Percentiles rank a stretch among this genome's conserved stretches.
phyloP scores from a whole-genome alignment of 2,888 invertebrate genomes.

The Hydraecia micacea region DNA sequence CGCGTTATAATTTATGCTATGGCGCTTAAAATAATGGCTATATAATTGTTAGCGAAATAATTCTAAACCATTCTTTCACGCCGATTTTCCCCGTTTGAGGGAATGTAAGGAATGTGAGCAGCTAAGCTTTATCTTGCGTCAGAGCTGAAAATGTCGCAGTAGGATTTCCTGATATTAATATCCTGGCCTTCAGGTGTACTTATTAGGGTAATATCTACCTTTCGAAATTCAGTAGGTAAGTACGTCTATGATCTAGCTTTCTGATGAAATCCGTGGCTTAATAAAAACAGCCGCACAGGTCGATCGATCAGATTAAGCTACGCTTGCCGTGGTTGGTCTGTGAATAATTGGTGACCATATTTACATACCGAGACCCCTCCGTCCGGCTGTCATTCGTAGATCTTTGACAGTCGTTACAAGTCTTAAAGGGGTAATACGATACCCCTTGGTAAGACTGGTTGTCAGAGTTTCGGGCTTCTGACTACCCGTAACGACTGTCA shows the following conservation, averaged over 20 bases:
- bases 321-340: too few relatives aligned
- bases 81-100: not conserved
- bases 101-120: slow-evolving; percentile 13
- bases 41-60: slow-evolving; percentile 28
- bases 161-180: not conserved
- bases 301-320: too few relatives aligned
- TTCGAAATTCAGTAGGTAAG: not conserved
- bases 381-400: too few relatives aligned
- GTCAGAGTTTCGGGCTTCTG: too few relatives aligned
- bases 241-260: not conserved
- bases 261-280: too few relatives aligned
- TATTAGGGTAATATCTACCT: not conserved
- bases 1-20: slow-evolving; percentile 39
- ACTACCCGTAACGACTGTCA: too few relatives aligned
- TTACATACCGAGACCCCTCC: too few relatives aligned
- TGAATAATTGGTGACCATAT: too few relatives aligned
- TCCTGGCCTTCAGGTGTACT: not conserved
- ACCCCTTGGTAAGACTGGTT: too few relatives aligned
- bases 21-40: slow-evolving; percentile 33
- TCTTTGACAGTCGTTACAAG: too few relatives aligned
- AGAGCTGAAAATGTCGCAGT: not conserved
- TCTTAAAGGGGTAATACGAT: too few relatives aligned
- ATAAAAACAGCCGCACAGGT: too few relatives aligned
- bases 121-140: not conserved
- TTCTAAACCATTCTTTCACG: slow-evolving; percentile 3